Evolutionary conservation across 2,888 invertebrate species (phyloP).

Genomic region (Aphodius granarius): DNA sequence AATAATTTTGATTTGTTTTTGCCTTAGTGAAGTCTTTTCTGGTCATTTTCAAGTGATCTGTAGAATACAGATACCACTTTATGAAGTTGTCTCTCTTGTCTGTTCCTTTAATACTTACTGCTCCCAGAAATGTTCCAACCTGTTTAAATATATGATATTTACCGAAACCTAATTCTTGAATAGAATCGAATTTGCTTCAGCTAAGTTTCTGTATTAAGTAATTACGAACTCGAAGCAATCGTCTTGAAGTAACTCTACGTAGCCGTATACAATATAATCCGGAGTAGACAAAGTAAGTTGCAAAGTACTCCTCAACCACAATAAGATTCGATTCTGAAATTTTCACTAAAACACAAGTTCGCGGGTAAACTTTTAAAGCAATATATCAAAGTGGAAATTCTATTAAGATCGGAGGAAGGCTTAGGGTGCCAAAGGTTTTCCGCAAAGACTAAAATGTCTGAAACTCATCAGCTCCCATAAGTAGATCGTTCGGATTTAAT

Average conservation of each 20-base stretch:
- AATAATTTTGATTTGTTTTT: too few species aligned
- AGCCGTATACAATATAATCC: neutral
- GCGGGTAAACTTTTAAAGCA: neutral
- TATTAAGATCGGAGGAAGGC: neutral
- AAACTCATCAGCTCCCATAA: neutral
- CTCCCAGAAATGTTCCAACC: too few species aligned
- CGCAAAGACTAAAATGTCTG: neutral
- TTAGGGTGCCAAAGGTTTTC: neutral
- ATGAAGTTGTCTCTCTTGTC: too few species aligned
- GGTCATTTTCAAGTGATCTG: too few species aligned
- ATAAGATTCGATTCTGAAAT: neutral
- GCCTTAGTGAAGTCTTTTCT: too few species aligned
- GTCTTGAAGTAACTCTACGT: neutral
- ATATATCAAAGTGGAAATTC: neutral
- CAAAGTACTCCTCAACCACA: neutral
- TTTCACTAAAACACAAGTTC: neutral
- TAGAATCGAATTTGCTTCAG: too few species aligned
- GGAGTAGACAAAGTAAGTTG: neutral
- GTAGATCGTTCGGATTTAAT: neutral
- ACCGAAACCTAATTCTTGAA: too few species aligned
- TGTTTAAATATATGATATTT: too few species aligned
- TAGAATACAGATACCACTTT: too few species aligned
- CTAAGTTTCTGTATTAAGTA: too few species aligned
- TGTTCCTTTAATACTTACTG: too few species aligned
- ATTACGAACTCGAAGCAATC: too few species aligned